Base-by-base conservation (phyloP, 2,888 invertebrate species). In the Emmelina monodactyla region DNA sequence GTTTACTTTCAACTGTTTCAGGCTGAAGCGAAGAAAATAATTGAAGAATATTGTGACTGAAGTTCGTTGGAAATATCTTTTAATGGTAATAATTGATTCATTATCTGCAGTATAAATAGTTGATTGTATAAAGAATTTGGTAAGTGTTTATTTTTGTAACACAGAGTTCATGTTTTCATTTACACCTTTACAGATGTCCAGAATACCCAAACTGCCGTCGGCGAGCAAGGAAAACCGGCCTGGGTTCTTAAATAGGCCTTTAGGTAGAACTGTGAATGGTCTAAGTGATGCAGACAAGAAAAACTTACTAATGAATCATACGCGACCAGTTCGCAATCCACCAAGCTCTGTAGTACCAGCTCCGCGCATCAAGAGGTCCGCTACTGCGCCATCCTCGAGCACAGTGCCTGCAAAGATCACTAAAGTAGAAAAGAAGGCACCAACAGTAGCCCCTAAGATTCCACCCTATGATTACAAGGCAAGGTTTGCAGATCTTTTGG, bases 391-490 rank as follows among this genome's bases (percentile, higher is more conserved):
- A 16, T 30, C 31, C 11, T 34, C 57, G 6, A 43, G 45, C 15
- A 46, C 50, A 30, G 50, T 53, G 3, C 53, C 73, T 19, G 71
- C 70, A 4, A 78, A 75, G 53, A 44, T 59, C 11, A 46, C 53
- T 4, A 80, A 72, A 56, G 51, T 78, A 3, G 73, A 73, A 41
- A 67, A 59, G 37, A 81, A 78, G 45, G 49, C 56, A 14, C 28
- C 52, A n/a, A 58, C 57, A 31, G 69, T 62, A 13, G 76, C 78
- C 2, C 85, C 84, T 35, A 82, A 85, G 41, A 83, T 84, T 32
- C 75, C 84, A 5, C 75, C 86, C 0, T 86, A 87, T 59, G 87
- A 87, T 51, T 86, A 82, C 43, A 86, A 88, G 58, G 85, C 85
- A 16, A 82, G 88, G 33, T 85, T 84, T 44, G 70, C 82, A 50